These are phyloP conservation scores for Drosophila parthenogenetica DNA, from an alignment of 2,888 invertebrate genomes.

Conservation along the genomic window DNA sequence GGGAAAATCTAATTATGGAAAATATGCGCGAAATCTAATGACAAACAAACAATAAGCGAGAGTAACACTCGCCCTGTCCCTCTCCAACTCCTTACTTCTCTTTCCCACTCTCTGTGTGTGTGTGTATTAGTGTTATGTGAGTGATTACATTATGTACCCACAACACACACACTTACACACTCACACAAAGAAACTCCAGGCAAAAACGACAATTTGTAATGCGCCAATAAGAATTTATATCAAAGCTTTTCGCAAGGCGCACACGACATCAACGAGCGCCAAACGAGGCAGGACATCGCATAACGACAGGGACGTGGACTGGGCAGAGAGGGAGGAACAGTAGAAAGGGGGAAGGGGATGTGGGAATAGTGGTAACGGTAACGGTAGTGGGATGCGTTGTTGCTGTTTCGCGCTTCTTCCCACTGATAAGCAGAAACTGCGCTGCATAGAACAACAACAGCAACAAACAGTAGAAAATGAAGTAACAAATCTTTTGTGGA, in stretches of 20 bases:
- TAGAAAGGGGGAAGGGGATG: background rate
- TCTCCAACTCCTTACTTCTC: background rate
- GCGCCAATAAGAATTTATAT: slow-evolving; percentile 81
- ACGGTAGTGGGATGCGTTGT: slow-evolving; percentile 5
- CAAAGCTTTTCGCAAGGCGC: slow-evolving; percentile 60
- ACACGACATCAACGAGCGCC: slow-evolving; percentile 52
- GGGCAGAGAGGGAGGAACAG: background rate
- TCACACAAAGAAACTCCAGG: slow-evolving; percentile 2
- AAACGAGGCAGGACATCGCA: slow-evolving; percentile 50
- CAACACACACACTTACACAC: slow-evolving; percentile 19
- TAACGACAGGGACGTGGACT: slow-evolving; percentile 27
- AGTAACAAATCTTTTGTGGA: too few relatives aligned
- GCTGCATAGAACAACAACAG: slow-evolving; percentile 24
- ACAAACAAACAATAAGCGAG: slow-evolving; percentile 69
- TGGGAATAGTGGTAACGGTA: background rate
- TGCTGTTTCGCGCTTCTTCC: slow-evolving; percentile 47
- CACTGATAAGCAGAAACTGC: slow-evolving; percentile 59
- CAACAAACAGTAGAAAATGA: slow-evolving; percentile 12
- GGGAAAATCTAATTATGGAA: slow-evolving; percentile 75
- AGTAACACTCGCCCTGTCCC: background rate
- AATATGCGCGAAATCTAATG: slow-evolving; percentile 66
- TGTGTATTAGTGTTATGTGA: slow-evolving; percentile 41
- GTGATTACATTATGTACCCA: slow-evolving; percentile 71
- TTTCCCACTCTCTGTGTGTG: background rate
- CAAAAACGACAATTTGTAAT: slow-evolving; percentile 77